Evolutionary conservation across 2,888 invertebrate species (phyloP).

Genomic region (Plebejus melissa): DNA sequence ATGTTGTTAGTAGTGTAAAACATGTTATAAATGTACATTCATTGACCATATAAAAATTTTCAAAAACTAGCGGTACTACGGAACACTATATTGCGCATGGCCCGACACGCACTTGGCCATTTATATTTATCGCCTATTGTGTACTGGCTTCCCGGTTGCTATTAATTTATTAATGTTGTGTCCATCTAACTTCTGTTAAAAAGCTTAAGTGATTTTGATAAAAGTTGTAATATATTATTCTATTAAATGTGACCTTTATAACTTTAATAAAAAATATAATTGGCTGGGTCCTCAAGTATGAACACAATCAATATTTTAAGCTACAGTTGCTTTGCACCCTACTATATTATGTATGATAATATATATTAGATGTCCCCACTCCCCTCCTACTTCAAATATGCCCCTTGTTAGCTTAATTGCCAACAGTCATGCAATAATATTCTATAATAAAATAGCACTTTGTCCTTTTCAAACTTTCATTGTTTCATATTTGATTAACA

Average conservation of each 20-base stretch:
- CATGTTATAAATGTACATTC: no score
- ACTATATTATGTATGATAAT: background rate
- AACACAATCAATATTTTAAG: constrained; percentile 2
- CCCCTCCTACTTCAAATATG: background rate
- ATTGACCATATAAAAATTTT: no score
- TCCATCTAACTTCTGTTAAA: no score
- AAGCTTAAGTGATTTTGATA: no score
- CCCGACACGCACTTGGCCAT: no score
- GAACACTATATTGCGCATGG: no score
- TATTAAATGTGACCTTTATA: background rate
- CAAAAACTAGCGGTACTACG: no score
- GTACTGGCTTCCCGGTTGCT: no score
- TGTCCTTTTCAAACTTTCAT: background rate
- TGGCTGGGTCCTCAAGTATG: background rate
- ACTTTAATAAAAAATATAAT: no score
- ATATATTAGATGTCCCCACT: constrained; percentile 9
- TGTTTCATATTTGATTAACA: background rate
- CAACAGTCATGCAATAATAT: constrained; percentile 5
- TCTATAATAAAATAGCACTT: background rate
- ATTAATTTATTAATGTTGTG: background rate
- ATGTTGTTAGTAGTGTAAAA: no score
- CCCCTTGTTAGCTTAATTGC: constrained; percentile 9
- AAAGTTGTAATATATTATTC: no score
- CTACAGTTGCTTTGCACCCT: background rate
- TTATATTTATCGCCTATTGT: no score